Percentiles rank a stretch among this genome's conserved stretches.
These are phyloP conservation scores for Trichogramma dendrolimi DNA, from an alignment of 2,888 invertebrate genomes.

Conservation along the genomic window DNA sequence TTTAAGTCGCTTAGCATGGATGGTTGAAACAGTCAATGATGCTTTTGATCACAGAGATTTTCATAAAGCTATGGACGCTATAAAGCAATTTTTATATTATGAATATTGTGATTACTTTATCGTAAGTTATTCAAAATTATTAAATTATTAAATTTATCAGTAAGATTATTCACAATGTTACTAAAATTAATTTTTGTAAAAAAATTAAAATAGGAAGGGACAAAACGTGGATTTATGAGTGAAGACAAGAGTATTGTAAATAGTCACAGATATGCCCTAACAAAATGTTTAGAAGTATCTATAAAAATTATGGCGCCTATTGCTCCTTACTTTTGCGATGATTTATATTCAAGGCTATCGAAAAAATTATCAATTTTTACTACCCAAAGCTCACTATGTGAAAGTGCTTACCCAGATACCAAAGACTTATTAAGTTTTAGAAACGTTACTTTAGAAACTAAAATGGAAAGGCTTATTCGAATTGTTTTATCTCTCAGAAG, in stretches of 20 bases:
- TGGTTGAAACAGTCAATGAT: slow-evolving; percentile 64
- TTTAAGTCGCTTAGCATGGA: slow-evolving; percentile 68
- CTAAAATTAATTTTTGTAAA: slow-evolving; percentile 12
- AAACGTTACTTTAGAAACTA: slow-evolving; percentile 48
- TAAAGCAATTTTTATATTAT: slow-evolving; percentile 75
- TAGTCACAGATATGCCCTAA: slow-evolving; percentile 64
- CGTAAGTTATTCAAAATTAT: slow-evolving; percentile 63
- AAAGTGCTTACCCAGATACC: slow-evolving; percentile 61
- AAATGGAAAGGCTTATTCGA: slow-evolving; percentile 48
- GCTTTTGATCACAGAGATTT: slow-evolving; percentile 69
- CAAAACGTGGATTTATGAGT: slow-evolving; percentile 55
- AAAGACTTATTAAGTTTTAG: slow-evolving; percentile 42
- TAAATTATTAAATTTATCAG: neutral
- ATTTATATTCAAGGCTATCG: slow-evolving; percentile 57
- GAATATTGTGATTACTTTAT: slow-evolving; percentile 91
- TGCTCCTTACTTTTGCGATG: slow-evolving; percentile 77
- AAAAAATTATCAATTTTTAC: slow-evolving; percentile 41
- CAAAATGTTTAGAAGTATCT: slow-evolving; percentile 66
- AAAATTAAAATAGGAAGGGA: slow-evolving; percentile 56
- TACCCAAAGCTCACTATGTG: slow-evolving; percentile 67
- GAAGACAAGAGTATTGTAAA: slow-evolving; percentile 51
- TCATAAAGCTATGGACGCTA: slow-evolving; percentile 64
- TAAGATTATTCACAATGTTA: neutral
- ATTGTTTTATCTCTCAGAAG: slow-evolving; percentile 44
- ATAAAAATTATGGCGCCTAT: slow-evolving; percentile 71